Base-by-base conservation (phyloP, 2,113 vertebrate genomes). In the Thermophis baileyi region DNA sequence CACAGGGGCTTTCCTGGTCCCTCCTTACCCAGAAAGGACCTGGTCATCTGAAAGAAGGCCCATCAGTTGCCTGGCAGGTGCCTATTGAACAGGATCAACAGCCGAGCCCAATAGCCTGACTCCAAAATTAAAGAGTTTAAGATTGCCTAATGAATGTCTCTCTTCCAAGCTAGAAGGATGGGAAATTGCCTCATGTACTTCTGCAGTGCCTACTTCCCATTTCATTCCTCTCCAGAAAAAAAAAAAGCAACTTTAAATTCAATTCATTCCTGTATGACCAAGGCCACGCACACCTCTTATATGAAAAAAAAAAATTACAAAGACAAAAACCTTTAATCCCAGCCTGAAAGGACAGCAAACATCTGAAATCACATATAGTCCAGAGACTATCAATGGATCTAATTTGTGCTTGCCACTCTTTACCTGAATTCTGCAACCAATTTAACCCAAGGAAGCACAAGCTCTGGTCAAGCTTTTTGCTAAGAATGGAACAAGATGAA, bases 311-410 rank as follows among this genome's bases (percentile, higher is more conserved):
- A 95, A 96, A 98, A 97, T 97, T 98, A 96, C 96, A 97, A 97
- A 30, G 93, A 95, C 94, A 97, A 98, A 98, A 97, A 47, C 97
- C 96, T 92, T 98, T 97, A 96, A 97, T 97, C 97, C 94, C 50
- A 90, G 95, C 96, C 96, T 91, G 95, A 96, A 94, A 97, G 94
- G 94, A 96, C 96, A 95, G 95, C 94, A 94, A 95, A 95, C 92
- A 93, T 95, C 96, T 96, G 88, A 96, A 95, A 97, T 97, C 97
- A 97, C 94, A 92, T 95, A 96, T 92, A 93, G 55, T 91, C 92
- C 95, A 96, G 97, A 97, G 91, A 95, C 94, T 95, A 96, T 91
- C 94, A 95, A 95, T 95, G 93, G 95, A 63, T 85, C 92, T 97
- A 98, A 97, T 97, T 97, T 96, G 96, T 7, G n/a, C 97, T 97